Evolutionary conservation across 2,888 invertebrate genomes (phyloP), one percentile per base, ranked within the genome.

Genomic region (Caenorhabditis imperialis): DNA sequence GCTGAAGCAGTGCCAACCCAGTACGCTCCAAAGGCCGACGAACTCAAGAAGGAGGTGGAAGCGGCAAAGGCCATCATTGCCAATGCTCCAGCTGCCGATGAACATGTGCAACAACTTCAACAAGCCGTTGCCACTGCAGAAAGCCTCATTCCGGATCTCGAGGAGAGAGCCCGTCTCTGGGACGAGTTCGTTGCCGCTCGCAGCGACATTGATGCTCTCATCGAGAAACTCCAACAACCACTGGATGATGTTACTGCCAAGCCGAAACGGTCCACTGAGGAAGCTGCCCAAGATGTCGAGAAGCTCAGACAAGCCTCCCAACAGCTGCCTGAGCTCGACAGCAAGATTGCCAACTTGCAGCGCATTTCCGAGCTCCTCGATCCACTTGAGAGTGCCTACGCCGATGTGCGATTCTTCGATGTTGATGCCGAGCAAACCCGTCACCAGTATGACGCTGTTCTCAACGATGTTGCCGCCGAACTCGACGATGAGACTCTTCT

Each of bases 351-450:
- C 45, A 61, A 70, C 38, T 72, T 84, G 69, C 79, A 82, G 67
- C 65, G 73, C 30, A 75, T 83, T 27, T 81, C 80, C 37, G 80
- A 82, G 50, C 69, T 74, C 54, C 74, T 82, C n/a, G n/a, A n/a
- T n/a, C n/a, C n/a, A n/a, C n/a, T n/a, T n/a, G n/a, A n/a, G n/a
- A n/a, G n/a, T n/a, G n/a, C n/a, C n/a, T n/a, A n/a, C n/a, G n/a
- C n/a, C n/a, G n/a, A n/a, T n/a, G n/a, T n/a, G n/a, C n/a, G n/a
- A n/a, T n/a, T n/a, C 44, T 70, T 81, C 55, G 82, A 84, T 44
- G 79, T 81, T 8, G 83, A 84, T 38, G 69, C 78, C 44, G 82
- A 84, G 45, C 80, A 84, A 57, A 74, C 75, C 38, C 73, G 76
- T 42, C 72, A 79, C 30, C 79, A 82, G 35, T 80, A 75, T 60